A percentile compares a stretch with the other conserved stretches of the same genome.
phyloP scores from a whole-genome alignment of 1,140 invertebrate genomes.

The Laodelphax striatellus region DNA sequence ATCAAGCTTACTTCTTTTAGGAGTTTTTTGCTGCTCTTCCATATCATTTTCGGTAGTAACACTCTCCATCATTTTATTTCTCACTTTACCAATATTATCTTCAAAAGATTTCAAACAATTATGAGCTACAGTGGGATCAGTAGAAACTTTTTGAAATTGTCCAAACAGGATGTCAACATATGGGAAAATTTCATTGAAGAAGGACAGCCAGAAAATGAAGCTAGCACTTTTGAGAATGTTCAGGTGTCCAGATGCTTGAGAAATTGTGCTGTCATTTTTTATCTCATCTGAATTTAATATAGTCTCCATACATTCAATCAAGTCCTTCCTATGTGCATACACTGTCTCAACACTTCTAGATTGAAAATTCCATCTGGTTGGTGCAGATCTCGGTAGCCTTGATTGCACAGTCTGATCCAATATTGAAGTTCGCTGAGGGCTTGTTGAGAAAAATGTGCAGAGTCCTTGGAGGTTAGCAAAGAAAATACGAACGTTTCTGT shows the following conservation, averaged over 20 bases:
- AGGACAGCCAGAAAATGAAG: conserved; percentile 1
- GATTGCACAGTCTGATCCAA: neutral
- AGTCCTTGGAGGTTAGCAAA: conserved; percentile 14
- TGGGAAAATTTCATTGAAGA: neutral
- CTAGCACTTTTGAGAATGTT: neutral
- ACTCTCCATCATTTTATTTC: neutral
- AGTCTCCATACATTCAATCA: conserved; percentile 5
- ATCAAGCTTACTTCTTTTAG: neutral
- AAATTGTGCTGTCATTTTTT: neutral
- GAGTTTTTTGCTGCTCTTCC: neutral
- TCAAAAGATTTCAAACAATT: neutral
- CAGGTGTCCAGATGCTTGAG: neutral
- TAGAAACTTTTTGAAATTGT: neutral
- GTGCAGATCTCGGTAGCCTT: neutral
- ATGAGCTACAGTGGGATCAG: neutral
- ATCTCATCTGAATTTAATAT: neutral
- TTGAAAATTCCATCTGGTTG: conserved; percentile 5
- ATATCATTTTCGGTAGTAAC: neutral
- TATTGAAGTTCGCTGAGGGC: neutral
- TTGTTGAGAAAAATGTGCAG: neutral
- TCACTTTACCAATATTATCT: neutral
- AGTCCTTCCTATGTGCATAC: neutral
- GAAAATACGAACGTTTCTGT: conserved; percentile 24
- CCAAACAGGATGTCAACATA: neutral
- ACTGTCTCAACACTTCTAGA: neutral